These are phyloP conservation scores for Drosophila insularis DNA, from an alignment of 1,140 invertebrate species.

Conservation along the genomic window DNA sequence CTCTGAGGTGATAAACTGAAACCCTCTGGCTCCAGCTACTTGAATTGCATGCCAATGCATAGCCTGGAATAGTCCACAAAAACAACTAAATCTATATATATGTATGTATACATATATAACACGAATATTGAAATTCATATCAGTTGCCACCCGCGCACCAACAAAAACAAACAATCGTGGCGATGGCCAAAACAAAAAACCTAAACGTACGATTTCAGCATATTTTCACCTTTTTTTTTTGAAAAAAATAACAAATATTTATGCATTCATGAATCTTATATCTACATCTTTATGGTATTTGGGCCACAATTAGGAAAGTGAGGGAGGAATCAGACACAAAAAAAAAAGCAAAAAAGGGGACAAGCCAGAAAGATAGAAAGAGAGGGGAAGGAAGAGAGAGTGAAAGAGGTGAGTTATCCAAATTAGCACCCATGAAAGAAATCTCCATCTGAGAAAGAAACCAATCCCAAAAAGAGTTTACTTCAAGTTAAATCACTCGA, in stretches of 20 bases:
- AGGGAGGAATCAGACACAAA: not conserved
- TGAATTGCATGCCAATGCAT: slow-evolving; percentile 16
- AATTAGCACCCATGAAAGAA: slow-evolving; percentile 48
- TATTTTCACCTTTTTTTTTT: slow-evolving; percentile 39
- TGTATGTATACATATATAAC: not conserved
- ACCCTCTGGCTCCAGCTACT: not conserved
- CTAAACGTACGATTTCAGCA: slow-evolving; percentile 26
- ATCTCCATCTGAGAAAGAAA: slow-evolving; percentile 25
- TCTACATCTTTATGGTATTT: slow-evolving; percentile 42
- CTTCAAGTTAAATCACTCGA: not conserved
- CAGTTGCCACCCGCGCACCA: slow-evolving; percentile 19
- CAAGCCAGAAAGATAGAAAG: not conserved
- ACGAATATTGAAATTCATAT: slow-evolving; percentile 36
- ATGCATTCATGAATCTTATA: slow-evolving; percentile 14
- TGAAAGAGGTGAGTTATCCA: not conserved
- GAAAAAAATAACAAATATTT: not conserved
- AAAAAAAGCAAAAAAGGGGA: not conserved
- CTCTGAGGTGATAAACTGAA: not conserved
- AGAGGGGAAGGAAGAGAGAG: not conserved
- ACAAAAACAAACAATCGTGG: not conserved
- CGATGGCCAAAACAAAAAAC: not conserved
- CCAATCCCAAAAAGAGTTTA: not conserved
- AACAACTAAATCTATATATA: not conserved
- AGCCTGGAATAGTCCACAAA: slow-evolving; percentile 2
- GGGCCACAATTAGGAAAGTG: slow-evolving; percentile 26